A percentile compares a stretch with the other conserved stretches of the same genome.
Conservation (phyloP, 2,113 vertebrate genomes). For the Scomber scombrus region DNA sequence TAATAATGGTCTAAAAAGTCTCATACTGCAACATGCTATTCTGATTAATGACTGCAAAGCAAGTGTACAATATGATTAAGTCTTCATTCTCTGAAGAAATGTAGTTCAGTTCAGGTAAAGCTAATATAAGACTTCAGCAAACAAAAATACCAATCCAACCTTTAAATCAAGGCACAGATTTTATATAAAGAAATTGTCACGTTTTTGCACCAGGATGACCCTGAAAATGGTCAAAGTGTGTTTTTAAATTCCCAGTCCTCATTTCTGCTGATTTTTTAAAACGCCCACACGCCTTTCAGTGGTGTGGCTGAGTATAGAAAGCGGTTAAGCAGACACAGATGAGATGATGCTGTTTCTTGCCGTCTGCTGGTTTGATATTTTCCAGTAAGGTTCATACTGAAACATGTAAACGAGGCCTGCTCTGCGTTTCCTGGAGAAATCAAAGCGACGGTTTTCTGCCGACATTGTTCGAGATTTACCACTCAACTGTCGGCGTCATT, state of each 20-base stretch:
- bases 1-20: conserved; percentile 19
- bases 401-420: conserved; percentile 62
- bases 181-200: too few relatives aligned
- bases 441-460: conserved; percentile 71
- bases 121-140: background rate
- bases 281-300: conserved; percentile 26
- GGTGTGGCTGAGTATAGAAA: conserved; percentile 37
- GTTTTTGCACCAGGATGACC: background rate
- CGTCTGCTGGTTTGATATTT: conserved; percentile 67
- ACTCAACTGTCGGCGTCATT: conserved; percentile 73
- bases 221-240: background rate
- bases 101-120: background rate
- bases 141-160: background rate
- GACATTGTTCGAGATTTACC: conserved; percentile 75
- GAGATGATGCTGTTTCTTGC: conserved; percentile 50
- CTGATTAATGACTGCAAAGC: conserved; percentile 32
- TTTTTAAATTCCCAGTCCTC: conserved; percentile 1
- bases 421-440: conserved; percentile 66
- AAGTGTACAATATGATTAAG: conserved; percentile 24
- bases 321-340: conserved; percentile 41
- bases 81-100: too few relatives aligned
- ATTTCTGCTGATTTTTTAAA: background rate
- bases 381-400: conserved; percentile 53
- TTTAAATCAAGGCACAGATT: background rate
- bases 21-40: conserved; percentile 14